Evolutionary conservation across 2,888 invertebrate species (phyloP), one percentile per base, ranked within the genome.

Genomic region (Proisotoma minuta): DNA sequence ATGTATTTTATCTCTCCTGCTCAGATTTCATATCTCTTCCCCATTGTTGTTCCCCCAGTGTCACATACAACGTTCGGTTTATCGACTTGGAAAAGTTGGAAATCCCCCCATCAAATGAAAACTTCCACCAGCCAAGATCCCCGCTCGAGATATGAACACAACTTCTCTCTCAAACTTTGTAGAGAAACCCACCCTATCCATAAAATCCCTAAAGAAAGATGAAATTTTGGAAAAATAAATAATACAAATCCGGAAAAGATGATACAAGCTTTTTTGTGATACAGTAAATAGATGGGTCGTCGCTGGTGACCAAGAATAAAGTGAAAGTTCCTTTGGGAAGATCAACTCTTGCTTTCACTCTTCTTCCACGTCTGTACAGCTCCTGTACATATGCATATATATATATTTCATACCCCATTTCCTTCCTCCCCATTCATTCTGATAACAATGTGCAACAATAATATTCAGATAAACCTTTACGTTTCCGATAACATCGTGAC

Each of bases 1-100:
- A 39, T 28, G 51, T 48, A 61, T 61, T 61, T 61, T 61, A 61
- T 61, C 61, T 39, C 34, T 48, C 47, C 34, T 39, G 43, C 57
- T 61, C 49, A 56, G 28, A 26, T 51, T 57, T 61, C 57, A 51
- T 10, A 20, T 61, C 53, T 20, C 61, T 50, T 51, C 2, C 39
- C 50, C 50, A 50, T 56, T 60, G 56, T 60, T 59, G 43, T 27
- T 52, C 43, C 26, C 34, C 50, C 50, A 26, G 26, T 50, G 50
- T 50, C 50, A 50, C 50, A 24, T 15, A 50, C 50, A 26, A 50
- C 24, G 50, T 15, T 4, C 22, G 26, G 50, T 24, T 28, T 52
- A 26, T 52, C 29, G 52, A 52, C 52, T 52, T 52, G 15, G 43
- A n/a, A 43, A 43, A 43, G 18, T 20, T 20, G 43, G 43, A 5